phyloP scores from a whole-genome alignment of 1,140 invertebrate genomes.

The Drosophila suzukii region DNA sequence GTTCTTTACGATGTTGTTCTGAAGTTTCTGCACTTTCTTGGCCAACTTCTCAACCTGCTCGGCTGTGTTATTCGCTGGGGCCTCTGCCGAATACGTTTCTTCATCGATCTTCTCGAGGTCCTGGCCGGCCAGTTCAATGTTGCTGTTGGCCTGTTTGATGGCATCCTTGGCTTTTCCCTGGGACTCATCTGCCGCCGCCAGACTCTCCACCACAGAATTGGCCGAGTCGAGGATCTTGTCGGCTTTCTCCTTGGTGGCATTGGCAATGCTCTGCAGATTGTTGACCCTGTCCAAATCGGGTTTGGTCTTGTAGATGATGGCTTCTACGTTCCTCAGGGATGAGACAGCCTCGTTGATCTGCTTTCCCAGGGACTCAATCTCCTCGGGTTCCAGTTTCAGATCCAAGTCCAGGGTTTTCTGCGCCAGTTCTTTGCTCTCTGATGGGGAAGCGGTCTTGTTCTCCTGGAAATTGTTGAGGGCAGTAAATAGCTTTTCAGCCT shows the following conservation, averaged over 20 bases:
- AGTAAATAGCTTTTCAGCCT: slow-evolving; percentile 86
- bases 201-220: slow-evolving; percentile 86
- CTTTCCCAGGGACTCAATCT: slow-evolving; percentile 93
- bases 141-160: slow-evolving; percentile 91
- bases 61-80: slow-evolving; percentile 90
- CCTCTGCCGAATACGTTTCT: slow-evolving; percentile 90
- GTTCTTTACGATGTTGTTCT: slow-evolving; percentile 91
- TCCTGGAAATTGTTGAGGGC: slow-evolving; percentile 91
- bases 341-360: slow-evolving; percentile 94
- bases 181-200: slow-evolving; percentile 89
- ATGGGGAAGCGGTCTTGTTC: slow-evolving; percentile 91
- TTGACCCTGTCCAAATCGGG: slow-evolving; percentile 91
- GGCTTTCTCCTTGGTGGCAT: slow-evolving; percentile 88
- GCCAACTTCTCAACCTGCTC: slow-evolving; percentile 89
- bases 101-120: slow-evolving; percentile 89
- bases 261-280: slow-evolving; percentile 90
- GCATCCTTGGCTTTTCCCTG: slow-evolving; percentile 91
- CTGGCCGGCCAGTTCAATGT: slow-evolving; percentile 90
- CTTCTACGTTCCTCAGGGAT: slow-evolving; percentile 94
- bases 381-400: slow-evolving; percentile 90
- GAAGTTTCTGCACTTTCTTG: slow-evolving; percentile 88
- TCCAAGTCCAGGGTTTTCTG: slow-evolving; percentile 89
- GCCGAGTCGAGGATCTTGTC: slow-evolving; percentile 86
- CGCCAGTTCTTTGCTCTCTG: slow-evolving; percentile 92
- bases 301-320: slow-evolving; percentile 93